Conservation (phyloP, 30 jellyfish, hydroid and myxozoan genomes). For the Pelagia noctiluca region DNA sequence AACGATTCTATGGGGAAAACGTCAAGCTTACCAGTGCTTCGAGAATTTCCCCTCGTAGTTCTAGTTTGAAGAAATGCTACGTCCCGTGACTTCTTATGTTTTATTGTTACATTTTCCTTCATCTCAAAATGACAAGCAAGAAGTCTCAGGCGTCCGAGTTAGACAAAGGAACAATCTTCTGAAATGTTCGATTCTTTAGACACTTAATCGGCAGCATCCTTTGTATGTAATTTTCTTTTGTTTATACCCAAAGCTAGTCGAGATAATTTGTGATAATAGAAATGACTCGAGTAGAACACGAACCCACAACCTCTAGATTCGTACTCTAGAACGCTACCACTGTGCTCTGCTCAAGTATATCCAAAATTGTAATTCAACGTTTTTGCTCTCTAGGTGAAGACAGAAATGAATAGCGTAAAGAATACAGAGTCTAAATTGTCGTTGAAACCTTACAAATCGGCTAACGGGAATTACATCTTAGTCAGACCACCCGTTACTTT, state of each 20-base stretch:
- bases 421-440: constrained; percentile 19
- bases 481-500: constrained; percentile 23
- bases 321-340: background rate
- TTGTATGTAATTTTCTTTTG: background rate
- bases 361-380: too few relatives aligned
- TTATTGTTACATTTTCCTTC: too few relatives aligned
- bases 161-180: too few relatives aligned
- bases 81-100: too few relatives aligned
- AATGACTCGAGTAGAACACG: background rate
- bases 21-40: too few relatives aligned
- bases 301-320: background rate
- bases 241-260: background rate
- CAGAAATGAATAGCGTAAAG: background rate
- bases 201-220: background rate
- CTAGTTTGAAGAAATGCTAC: too few relatives aligned
- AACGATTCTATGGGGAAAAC: too few relatives aligned
- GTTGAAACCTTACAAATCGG: constrained; percentile 47
- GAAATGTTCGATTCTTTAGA: too few relatives aligned
- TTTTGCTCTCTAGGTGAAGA: constrained; percentile 15
- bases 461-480: constrained; percentile 23
- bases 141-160: too few relatives aligned
- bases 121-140: too few relatives aligned
- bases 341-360: background rate
- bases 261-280: background rate
- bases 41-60: too few relatives aligned